These are phyloP conservation scores for Drosophila lacicola DNA, from an alignment of 2,888 invertebrate genomes.

Conservation along the genomic window DNA sequence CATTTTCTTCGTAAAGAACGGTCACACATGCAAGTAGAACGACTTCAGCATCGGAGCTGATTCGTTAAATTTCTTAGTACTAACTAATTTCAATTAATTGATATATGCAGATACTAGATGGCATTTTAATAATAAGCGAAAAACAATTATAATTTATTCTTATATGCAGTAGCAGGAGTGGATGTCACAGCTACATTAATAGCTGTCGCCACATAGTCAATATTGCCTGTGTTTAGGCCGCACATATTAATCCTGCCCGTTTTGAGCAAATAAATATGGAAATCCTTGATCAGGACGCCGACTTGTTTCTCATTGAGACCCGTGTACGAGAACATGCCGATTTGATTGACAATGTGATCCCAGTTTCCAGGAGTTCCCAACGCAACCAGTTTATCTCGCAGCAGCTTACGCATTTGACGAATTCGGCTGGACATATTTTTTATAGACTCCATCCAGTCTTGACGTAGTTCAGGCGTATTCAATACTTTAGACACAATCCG, in stretches of 20 bases:
- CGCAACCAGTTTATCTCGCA: slow-evolving; percentile 90
- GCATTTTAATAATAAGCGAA: no score
- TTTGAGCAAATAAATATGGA: slow-evolving; percentile 96
- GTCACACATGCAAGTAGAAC: no score
- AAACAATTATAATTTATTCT: slow-evolving; percentile 53
- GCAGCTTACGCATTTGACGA: slow-evolving; percentile 92
- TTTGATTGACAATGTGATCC: slow-evolving; percentile 97
- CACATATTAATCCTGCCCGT: slow-evolving; percentile 98
- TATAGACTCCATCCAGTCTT: slow-evolving; percentile 95
- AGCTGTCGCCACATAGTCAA: slow-evolving; percentile 96
- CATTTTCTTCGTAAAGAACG: no score
- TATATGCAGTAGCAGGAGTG: slow-evolving; percentile 9
- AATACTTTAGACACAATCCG: slow-evolving; percentile 94
- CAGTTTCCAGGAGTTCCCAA: slow-evolving; percentile 96
- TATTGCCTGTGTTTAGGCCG: slow-evolving; percentile 95
- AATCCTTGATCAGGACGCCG: slow-evolving; percentile 90
- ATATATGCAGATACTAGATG: no score
- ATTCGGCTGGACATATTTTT: slow-evolving; percentile 95
- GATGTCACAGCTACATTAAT: slow-evolving; percentile 90
- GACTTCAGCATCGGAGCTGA: no score
- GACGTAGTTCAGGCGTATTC: slow-evolving; percentile 89
- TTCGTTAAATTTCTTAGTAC: no score
- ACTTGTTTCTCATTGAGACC: slow-evolving; percentile 93
- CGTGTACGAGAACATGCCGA: slow-evolving; percentile 99
- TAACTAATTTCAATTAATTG: no score